These are phyloP conservation scores for Gonocerus acuteangulatus DNA, from an alignment of 2,888 invertebrate species.

Conservation along the genomic window DNA sequence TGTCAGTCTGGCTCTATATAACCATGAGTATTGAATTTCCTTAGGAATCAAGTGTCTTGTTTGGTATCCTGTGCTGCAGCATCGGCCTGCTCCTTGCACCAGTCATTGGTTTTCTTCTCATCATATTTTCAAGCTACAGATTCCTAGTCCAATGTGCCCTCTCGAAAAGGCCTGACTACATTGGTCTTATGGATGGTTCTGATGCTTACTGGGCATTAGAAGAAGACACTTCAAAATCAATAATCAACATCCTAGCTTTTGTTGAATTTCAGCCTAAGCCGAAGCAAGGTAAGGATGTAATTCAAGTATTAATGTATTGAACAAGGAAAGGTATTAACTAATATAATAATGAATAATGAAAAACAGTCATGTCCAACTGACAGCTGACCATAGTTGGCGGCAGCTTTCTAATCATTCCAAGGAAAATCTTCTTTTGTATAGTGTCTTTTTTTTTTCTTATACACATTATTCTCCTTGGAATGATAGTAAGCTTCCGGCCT, in stretches of 20 bases:
- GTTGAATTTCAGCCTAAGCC: slow-evolving; percentile 41
- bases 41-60: slow-evolving; percentile 28
- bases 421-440: no score
- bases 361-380: no score
- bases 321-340: background rate
- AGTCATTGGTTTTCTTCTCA: slow-evolving; percentile 2
- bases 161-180: slow-evolving; percentile 40
- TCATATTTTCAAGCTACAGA: slow-evolving; percentile 17
- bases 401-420: no score
- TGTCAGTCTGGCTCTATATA: no score
- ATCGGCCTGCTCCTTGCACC: slow-evolving; percentile 26
- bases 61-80: slow-evolving; percentile 26
- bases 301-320: background rate
- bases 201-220: slow-evolving; percentile 52
- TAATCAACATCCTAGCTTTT: slow-evolving; percentile 48
- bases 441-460: no score
- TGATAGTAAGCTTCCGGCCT: no score
- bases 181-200: slow-evolving; percentile 48
- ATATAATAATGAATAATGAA: no score
- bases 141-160: background rate
- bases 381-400: no score
- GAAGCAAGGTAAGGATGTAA: background rate
- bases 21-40: no score
- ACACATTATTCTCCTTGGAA: no score
- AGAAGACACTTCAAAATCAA: slow-evolving; percentile 45